Conservation (phyloP, 2,797 vertebrate species). For the Leontopithecus rosalia region DNA sequence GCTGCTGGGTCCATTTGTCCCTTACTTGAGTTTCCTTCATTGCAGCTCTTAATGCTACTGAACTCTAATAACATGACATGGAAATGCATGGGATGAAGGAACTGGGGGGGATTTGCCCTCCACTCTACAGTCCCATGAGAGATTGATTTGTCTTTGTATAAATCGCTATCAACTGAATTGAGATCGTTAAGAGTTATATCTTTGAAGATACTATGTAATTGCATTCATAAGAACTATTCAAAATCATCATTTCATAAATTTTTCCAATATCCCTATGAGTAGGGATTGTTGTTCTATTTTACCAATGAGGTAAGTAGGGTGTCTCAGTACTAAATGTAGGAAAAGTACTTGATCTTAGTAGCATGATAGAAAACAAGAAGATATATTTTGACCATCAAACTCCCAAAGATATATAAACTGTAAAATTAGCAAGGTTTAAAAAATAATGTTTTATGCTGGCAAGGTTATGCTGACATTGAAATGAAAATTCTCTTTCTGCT, state of each 20-base stretch:
- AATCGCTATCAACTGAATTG: constrained; percentile 1
- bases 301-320: background rate
- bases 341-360: background rate
- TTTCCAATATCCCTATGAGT: background rate
- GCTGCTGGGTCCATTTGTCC: background rate
- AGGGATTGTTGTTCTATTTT: background rate
- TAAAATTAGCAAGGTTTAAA: constrained; percentile 5
- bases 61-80: background rate
- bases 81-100: background rate
- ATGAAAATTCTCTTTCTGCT: background rate
- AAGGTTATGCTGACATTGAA: background rate
- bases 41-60: background rate
- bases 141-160: background rate
- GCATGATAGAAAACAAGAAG: background rate
- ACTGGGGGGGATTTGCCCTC: background rate
- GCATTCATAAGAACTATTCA: background rate
- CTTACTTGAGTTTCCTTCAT: background rate
- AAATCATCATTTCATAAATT: background rate
- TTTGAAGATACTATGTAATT: background rate
- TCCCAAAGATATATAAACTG: background rate
- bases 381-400: background rate
- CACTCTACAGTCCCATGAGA: background rate
- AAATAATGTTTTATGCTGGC: background rate
- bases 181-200: background rate
- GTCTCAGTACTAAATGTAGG: background rate